These are phyloP conservation scores for Sapajus apella DNA, from an alignment of 2,113 vertebrate genomes.

Conservation along the genomic window DNA sequence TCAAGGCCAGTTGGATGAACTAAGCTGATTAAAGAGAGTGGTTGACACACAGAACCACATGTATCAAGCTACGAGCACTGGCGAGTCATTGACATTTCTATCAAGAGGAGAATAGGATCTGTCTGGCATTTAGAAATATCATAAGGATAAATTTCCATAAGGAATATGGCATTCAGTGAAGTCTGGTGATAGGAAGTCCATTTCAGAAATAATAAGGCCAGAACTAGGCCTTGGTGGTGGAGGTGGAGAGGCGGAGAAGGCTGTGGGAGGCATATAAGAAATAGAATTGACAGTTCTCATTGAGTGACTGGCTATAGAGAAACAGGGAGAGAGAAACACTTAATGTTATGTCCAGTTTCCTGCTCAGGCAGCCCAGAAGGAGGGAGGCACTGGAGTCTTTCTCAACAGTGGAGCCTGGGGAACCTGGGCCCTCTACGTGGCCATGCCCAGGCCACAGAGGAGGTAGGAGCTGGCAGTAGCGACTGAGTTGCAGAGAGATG, in stretches of 20 bases:
- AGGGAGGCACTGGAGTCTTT: not conserved
- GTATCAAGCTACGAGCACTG: not conserved
- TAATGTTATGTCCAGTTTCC: not conserved
- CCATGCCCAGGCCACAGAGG: not conserved
- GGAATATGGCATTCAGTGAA: not conserved
- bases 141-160: too few relatives aligned
- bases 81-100: too few relatives aligned
- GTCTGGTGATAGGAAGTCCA: not conserved
- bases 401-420: not conserved
- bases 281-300: not conserved
- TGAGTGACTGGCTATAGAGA: not conserved
- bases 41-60: not conserved
- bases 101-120: not conserved
- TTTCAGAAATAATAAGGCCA: not conserved
- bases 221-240: not conserved
- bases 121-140: not conserved
- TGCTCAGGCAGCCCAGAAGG: too few relatives aligned
- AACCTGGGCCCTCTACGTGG: not conserved
- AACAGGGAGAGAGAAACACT: not conserved
- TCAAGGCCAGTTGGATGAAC: not conserved
- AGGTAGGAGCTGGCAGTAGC: not conserved
- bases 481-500: not conserved
- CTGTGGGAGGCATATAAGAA: not conserved
- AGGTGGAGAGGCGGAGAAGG: not conserved
- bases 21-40: not conserved